Base-by-base conservation (phyloP, 2,797 vertebrate genomes). In the Macroramphosus scolopax region DNA sequence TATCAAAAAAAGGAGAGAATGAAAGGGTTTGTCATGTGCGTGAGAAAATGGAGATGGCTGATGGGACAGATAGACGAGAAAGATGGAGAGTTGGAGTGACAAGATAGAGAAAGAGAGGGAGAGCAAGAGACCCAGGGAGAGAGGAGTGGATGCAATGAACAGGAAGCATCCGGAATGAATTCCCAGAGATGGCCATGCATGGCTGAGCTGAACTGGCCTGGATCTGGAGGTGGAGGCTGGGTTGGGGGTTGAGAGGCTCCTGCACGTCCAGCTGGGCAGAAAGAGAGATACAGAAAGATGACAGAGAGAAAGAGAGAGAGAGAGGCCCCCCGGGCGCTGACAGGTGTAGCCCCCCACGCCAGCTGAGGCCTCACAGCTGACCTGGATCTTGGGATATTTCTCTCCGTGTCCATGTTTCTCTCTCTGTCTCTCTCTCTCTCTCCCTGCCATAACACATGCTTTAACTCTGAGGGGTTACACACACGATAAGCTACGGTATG, bases 281-380 rank as follows among this genome's bases (percentile, higher is more conserved):
- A 65, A 72, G 65, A 68, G 72, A 61, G 64, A 69, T 51, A 58
- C 32, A 51, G 75, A 72, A 44, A 63, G 63, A 68, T 24, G 40
- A 62, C 26, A 56, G 47, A 44, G 34, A 50, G 26, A 11, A 10
- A 63, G 52, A 53, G 68, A 59, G 59, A 51, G 71, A 58, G 75
- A 74, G 69, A 69, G 76, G 75, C 82, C 84, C 84, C 80, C 58
- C n/a, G 29, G 80, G 83, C 57, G 48, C 72, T 88, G 87, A 89
- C 88, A 90, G 87, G 85, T 90, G 87, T 89, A 83, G 80, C 79
- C 80, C 81, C 79, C 80, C 71, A 80, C 79, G 87, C 84, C 88
- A 90, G 87, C 89, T 91, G 88, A 88, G 88, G 78, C 85, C 81
- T 81, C 63, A 63, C 73, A 86, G 81, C 78, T 89, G 88, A 89